Base-by-base conservation (phyloP, 2,113 vertebrate species). In the Galbula dea region DNA sequence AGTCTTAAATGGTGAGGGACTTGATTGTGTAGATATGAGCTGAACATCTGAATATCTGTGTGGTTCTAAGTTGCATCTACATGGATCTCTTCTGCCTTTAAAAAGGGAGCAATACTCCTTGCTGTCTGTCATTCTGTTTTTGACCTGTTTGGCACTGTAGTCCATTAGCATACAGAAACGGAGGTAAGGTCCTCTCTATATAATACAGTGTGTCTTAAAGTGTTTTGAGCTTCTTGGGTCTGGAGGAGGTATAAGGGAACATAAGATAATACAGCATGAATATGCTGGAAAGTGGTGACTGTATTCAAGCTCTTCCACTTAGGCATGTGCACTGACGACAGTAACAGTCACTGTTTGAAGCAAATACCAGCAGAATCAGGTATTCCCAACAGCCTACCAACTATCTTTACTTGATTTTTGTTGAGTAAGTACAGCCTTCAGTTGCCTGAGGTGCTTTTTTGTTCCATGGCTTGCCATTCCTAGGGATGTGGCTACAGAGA, bases 401-500 rank as follows among this genome's bases (percentile, higher is more conserved):
- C 43, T 32, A 22, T 27, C 11, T 80, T 43, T 63, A 1, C 27
- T 59, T 21, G 2, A 24, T 69, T 90, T n/a, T 66, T n/a, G 4
- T 34, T 67, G 36, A 43, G 26, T 11, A 45, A 61, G 22, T 4
- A 13, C 11, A 79, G 20, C 23, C 48, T 84, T 41, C 68, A 21
- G 10, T 26, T 75, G 5, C 24, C 36, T 48, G 45, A 79, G 37
- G 26, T 39, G 30, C 36, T 7, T 84, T 75, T 58, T 29, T 45
- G 7, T 58, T 75, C 21, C 6, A 1, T 52, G 36, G 5, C 62
- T 72, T 54, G 18, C 36, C 22, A 73, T 32, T 34, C 29, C 15
- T 16, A 23, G 8, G 27, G 66, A 62, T 2, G 5, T 5, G 17
- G 5, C 17, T 24, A 12, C 0, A 2, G 39, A 75, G 36, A n/a